A percentile compares a stretch with the other conserved stretches of the same genome.
These are phyloP conservation scores for Druon quercuslanigerum DNA, from an alignment of 1,140 invertebrate genomes.

Conservation along the genomic window DNA sequence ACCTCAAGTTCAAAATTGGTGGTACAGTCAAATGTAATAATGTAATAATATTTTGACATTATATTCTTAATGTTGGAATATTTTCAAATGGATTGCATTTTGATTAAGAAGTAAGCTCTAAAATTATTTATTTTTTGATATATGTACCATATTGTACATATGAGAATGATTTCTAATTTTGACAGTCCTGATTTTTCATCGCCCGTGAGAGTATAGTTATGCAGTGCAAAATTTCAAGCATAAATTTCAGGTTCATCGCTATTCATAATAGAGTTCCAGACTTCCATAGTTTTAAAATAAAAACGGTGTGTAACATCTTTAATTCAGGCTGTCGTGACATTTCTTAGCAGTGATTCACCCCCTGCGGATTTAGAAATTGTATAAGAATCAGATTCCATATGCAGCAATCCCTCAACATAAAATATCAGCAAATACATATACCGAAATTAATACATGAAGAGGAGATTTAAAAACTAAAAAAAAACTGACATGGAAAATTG, in stretches of 20 bases:
- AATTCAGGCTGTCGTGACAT: neutral
- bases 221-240: neutral
- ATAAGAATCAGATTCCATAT: neutral
- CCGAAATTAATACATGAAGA: neutral
- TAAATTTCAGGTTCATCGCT: neutral
- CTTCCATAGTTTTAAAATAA: neutral
- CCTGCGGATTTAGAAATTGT: conserved; percentile 1
- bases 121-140: too few relatives aligned
- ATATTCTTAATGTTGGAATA: too few relatives aligned
- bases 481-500: too few relatives aligned
- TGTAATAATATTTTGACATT: too few relatives aligned
- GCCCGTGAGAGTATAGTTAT: neutral
- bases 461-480: too few relatives aligned
- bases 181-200: too few relatives aligned
- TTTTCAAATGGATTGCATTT: too few relatives aligned
- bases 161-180: too few relatives aligned
- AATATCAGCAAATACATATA: neutral
- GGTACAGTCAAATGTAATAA: too few relatives aligned
- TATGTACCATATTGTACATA: too few relatives aligned
- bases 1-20: too few relatives aligned
- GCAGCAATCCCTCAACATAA: neutral
- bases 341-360: neutral
- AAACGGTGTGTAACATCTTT: neutral
- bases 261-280: neutral
- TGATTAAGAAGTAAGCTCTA: too few relatives aligned